phyloP scores from a whole-genome alignment of 92 coral and sea anemone genomes.

The Palythoa caribaeorum region DNA sequence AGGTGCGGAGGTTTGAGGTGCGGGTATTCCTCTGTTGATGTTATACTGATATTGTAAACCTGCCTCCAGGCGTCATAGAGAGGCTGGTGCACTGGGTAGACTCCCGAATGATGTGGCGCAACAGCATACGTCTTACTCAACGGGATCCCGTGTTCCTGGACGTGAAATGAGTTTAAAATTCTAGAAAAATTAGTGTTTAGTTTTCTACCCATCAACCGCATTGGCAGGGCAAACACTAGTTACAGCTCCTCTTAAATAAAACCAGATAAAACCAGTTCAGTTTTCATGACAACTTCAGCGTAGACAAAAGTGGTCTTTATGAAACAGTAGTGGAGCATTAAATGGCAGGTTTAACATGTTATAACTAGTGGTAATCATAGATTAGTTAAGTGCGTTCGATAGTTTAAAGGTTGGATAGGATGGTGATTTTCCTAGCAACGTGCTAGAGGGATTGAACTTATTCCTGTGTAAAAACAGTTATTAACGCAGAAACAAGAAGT shows the following conservation, averaged over 20 bases:
- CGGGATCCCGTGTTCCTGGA: slow-evolving; percentile 86
- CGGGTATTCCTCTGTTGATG: slow-evolving; percentile 97
- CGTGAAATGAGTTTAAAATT: not conserved
- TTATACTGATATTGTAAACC: slow-evolving; percentile 78
- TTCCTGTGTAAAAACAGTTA: too few species aligned
- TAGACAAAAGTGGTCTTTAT: too few species aligned
- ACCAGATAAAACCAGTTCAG: not conserved
- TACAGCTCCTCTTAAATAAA: not conserved
- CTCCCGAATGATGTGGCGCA: slow-evolving; percentile 98
- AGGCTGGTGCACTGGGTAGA: slow-evolving; percentile 95
- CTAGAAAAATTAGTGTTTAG: not conserved
- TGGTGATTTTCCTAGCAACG: too few species aligned
- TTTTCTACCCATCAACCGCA: not conserved
- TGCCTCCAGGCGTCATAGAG: slow-evolving; percentile 92
- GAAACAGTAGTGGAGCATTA: too few species aligned
- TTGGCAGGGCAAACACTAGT: not conserved
- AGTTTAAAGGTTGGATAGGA: too few species aligned
- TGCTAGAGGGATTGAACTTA: too few species aligned
- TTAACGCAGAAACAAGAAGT: too few species aligned
- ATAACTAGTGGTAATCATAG: too few species aligned
- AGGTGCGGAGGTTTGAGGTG: slow-evolving; percentile 98
- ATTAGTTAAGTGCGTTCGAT: too few species aligned
- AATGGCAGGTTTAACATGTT: too few species aligned
- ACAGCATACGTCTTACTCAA: slow-evolving; percentile 87
- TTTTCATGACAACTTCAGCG: too few species aligned